Evolutionary conservation across 1,140 invertebrate species (phyloP).

Genomic region (Dufourea novaeangliae): DNA sequence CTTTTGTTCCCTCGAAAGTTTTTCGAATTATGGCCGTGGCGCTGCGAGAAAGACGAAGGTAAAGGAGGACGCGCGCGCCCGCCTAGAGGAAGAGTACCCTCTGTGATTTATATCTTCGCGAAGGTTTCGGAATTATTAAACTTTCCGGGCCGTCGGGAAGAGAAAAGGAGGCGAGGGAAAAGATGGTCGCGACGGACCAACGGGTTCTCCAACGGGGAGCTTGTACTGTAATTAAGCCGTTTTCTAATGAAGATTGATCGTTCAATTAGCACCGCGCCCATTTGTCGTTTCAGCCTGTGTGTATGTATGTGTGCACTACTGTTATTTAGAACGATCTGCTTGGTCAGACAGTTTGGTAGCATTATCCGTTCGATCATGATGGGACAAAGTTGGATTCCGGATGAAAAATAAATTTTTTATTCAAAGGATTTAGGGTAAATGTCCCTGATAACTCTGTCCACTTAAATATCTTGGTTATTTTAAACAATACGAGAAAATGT

Average conservation of each 20-base stretch:
- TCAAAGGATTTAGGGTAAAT: no score
- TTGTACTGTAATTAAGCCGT: constrained; percentile 76
- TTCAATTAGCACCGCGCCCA: constrained; percentile 73
- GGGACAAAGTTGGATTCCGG: no score
- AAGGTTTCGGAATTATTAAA: constrained; percentile 73
- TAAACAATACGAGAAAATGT: no score
- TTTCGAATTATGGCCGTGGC: constrained; percentile 78
- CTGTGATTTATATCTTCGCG: constrained; percentile 73
- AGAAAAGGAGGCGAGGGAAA: constrained; percentile 24
- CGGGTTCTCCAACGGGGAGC: constrained; percentile 38
- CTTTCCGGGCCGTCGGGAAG: constrained; percentile 41
- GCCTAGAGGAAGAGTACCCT: constrained; percentile 44
- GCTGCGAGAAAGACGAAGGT: constrained; percentile 41
- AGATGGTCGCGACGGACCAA: constrained; percentile 10
- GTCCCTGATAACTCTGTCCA: no score
- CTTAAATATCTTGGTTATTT: no score
- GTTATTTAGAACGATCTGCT: constrained; percentile 56
- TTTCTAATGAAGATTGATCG: constrained; percentile 78
- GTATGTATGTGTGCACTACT: no score
- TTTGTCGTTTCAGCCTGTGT: constrained; percentile 68
- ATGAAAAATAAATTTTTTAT: no score
- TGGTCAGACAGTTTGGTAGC: neutral
- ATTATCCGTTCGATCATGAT: neutral
- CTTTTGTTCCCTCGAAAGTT: constrained; percentile 80
- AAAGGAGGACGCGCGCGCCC: constrained; percentile 38